Conservation (phyloP, 2,888 invertebrate species). For the Mechanitis messenoides region DNA sequence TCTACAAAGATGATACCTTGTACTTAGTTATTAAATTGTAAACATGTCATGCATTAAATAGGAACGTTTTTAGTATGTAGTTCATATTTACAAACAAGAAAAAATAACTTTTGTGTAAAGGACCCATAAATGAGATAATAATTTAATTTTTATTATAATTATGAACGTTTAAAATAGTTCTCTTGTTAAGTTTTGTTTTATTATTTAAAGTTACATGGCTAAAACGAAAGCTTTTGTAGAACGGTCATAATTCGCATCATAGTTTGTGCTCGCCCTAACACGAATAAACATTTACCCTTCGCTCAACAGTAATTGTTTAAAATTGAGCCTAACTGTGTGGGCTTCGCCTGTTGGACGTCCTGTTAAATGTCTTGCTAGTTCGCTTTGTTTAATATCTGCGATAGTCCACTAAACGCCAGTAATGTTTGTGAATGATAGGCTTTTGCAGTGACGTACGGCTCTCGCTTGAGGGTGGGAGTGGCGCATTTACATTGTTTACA, state of each 20-base stretch:
- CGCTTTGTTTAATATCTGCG: conserved; percentile 55
- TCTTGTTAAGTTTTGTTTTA: too few relatives aligned
- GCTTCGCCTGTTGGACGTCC: conserved; percentile 60
- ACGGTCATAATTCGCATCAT: neutral
- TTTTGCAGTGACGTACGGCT: conserved; percentile 20
- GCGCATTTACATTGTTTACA: conserved; percentile 10
- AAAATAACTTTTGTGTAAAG: too few relatives aligned
- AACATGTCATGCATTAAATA: too few relatives aligned
- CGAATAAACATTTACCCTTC: conserved; percentile 76
- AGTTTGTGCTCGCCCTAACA: conserved; percentile 53
- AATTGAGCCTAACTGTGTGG: conserved; percentile 77
- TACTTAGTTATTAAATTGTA: neutral
- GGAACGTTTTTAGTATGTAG: too few relatives aligned
- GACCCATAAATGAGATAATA: too few relatives aligned
- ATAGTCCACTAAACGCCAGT: conserved; percentile 47
- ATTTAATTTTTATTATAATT: too few relatives aligned
- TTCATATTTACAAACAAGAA: too few relatives aligned
- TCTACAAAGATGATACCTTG: conserved; percentile 9
- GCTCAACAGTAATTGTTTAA: conserved; percentile 76
- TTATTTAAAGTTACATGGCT: too few relatives aligned
- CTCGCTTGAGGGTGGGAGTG: conserved; percentile 9
- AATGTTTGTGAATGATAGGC: conserved; percentile 26
- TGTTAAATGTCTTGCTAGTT: conserved; percentile 42
- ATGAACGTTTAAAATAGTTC: too few relatives aligned
- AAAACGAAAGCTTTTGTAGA: neutral